Evolutionary conservation across 1,140 invertebrate genomes (phyloP), one percentile per base, ranked within the genome.

Genomic region (Drosophila navojoa): DNA sequence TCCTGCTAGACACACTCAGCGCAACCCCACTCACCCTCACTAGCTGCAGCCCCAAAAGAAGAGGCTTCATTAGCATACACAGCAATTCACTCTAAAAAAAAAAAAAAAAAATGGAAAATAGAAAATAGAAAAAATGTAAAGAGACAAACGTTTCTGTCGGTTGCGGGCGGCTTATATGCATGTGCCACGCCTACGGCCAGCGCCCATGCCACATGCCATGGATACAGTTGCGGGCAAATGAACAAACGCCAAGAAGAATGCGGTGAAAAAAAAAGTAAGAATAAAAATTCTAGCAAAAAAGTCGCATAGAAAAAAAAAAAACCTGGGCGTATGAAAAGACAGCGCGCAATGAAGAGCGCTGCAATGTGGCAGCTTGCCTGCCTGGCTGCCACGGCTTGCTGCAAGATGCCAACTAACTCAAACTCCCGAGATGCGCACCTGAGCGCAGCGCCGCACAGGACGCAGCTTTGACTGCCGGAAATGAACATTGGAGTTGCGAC

Each of bases 31-130:
- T 15, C 10, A 16, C 42, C 35, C 10, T 10, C 1, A 10, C 35
- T 2, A 35, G 32, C 2, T 2, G 7, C 32, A 35, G 68, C 54
- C 52, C 67, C 69, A 77, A 84, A 38, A 87, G 82, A 89, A 87
- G 84, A 79, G 79, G 84, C 84, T 87, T 87, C 84, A 87, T 87
- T 87, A 87, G 84, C 84, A 87, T 87, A 89, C 82, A 79, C 60
- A 72, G 71, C 74, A 38, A 66, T 50, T 9, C 25, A 29, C 45
- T 32, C 54, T 42, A n/a, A 3, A 11, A 11, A 38, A 38, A 38
- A 38, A 38, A 38, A 38, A 54, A 71, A 75, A 75, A 74, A 55
- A 69, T n/a, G n/a, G n/a, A 38, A 54, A 71, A 75, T 71, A 74
- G 50, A 69, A 81, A 71, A 58, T 54, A 45, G 58, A 27, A 22